phyloP scores from a whole-genome alignment of 1,140 invertebrate species.

The Meloidogyne chitwoodi region DNA sequence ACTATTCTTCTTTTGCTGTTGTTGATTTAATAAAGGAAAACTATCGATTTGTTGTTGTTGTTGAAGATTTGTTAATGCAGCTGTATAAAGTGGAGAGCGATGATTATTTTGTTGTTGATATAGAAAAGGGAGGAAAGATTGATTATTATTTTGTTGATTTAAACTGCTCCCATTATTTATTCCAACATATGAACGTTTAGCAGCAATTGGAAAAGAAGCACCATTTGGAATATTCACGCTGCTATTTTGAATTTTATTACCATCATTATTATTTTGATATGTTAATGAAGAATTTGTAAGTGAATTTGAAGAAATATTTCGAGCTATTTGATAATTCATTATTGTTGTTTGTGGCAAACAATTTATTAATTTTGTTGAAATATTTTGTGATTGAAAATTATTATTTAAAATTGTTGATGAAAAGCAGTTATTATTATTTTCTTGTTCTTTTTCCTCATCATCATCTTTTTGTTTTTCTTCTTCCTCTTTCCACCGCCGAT shows the following conservation, averaged over 20 bases:
- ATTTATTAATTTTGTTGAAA: neutral
- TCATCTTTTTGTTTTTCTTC: neutral
- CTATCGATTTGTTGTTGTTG: slow-evolving; percentile 1
- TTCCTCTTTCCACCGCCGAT: neutral
- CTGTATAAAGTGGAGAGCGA: slow-evolving; percentile 11
- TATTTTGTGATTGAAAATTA: neutral
- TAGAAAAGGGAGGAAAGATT: slow-evolving; percentile 9
- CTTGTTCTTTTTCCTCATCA: too few species aligned
- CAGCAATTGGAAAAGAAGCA: neutral
- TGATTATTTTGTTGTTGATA: neutral
- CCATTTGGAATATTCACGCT: neutral
- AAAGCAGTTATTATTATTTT: neutral
- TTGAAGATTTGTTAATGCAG: slow-evolving; percentile 11
- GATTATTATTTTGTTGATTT: neutral
- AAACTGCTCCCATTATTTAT: neutral
- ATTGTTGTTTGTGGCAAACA: neutral
- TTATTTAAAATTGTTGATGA: neutral
- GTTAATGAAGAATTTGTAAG: neutral
- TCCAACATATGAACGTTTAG: slow-evolving; percentile 13
- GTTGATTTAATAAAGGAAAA: neutral
- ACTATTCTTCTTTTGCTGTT: neutral
- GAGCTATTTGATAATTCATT: neutral
- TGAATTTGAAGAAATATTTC: slow-evolving; percentile 8
- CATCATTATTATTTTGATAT: neutral
- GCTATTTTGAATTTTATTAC: neutral